A percentile compares a stretch with the other conserved stretches of the same genome.
These are phyloP conservation scores for Hemithea aestivaria DNA, from an alignment of 2,888 invertebrate genomes.

Conservation along the genomic window DNA sequence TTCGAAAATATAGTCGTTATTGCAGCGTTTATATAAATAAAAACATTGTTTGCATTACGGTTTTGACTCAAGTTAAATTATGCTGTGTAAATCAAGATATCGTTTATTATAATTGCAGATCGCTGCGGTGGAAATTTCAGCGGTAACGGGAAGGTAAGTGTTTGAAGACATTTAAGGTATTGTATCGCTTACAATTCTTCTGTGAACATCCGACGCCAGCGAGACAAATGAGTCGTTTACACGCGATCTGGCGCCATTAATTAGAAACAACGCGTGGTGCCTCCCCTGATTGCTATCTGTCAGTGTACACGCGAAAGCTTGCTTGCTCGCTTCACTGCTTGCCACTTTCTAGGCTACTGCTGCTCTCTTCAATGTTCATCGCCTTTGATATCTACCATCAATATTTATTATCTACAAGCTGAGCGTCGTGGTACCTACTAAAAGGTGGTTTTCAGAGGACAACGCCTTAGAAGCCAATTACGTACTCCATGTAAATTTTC, in stretches of 20 bases:
- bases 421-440: no score
- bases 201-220: conserved; percentile 66
- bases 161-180: conserved; percentile 70
- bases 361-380: not conserved
- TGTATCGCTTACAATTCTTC: conserved; percentile 74
- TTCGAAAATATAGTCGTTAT: no score
- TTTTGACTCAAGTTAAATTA: conserved; percentile 32
- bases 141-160: conserved; percentile 52
- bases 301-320: conserved; percentile 64
- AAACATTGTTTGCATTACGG: no score
- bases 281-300: conserved; percentile 67
- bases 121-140: conserved; percentile 46
- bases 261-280: conserved; percentile 66
- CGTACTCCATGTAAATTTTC: no score
- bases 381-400: no score
- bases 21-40: no score
- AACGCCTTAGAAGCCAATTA: no score
- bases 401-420: no score
- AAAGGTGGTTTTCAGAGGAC: no score
- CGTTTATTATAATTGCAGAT: conserved; percentile 66
- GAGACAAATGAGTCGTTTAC: conserved; percentile 67
- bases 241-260: conserved; percentile 70
- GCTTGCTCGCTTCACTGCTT: conserved; percentile 30
- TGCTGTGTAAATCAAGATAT: conserved; percentile 51
- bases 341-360: conserved; percentile 11